Evolutionary conservation across 2,113 vertebrate genomes (phyloP).

Genomic region (Miniopterus natalensis): DNA sequence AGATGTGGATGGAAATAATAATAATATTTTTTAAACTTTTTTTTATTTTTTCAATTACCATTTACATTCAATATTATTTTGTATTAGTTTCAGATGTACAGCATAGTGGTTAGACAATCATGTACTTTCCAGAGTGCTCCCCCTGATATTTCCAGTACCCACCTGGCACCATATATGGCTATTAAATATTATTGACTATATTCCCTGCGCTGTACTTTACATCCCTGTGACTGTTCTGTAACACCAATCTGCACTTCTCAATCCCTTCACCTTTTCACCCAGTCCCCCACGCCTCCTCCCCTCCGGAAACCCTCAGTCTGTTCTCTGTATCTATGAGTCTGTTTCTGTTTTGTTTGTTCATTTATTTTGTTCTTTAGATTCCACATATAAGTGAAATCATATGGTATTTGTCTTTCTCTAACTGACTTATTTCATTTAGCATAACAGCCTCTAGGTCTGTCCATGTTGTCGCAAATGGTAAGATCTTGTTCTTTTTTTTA

Average conservation of each 20-base stretch:
- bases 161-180: background rate
- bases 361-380: background rate
- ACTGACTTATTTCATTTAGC: background rate
- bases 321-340: background rate
- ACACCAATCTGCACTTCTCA: background rate
- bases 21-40: background rate
- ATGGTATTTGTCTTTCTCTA: background rate
- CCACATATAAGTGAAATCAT: background rate
- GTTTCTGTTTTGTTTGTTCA: background rate
- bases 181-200: no score
- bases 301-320: background rate
- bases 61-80: background rate
- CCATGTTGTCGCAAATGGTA: background rate
- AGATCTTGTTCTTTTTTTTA: background rate
- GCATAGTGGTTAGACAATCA: background rate
- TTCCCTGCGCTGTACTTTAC: background rate
- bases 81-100: background rate
- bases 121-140: background rate
- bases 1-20: slow-evolving; percentile 71
- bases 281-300: background rate
- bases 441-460: background rate
- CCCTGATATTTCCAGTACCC: background rate
- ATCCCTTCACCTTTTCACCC: background rate
- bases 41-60: background rate
- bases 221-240: background rate